Evolutionary conservation across 2,797 vertebrate species (phyloP), one percentile per base, ranked within the genome.

Genomic region (Eptatretus atami): DNA sequence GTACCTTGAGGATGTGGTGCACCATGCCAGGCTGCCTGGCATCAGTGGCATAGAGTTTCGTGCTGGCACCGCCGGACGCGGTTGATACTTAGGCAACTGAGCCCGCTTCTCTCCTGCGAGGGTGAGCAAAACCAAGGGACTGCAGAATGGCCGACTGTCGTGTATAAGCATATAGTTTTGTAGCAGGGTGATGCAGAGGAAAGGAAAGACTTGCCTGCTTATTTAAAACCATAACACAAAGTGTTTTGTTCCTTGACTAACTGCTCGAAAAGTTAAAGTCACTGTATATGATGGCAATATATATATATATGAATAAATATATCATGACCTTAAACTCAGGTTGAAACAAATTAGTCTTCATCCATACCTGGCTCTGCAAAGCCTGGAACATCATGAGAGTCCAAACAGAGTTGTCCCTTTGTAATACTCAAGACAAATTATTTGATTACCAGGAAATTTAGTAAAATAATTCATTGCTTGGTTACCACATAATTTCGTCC

Each of bases 51-150:
- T 82, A 68, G 85, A 83, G 31, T 44, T 44, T 44, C 31, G 31
- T 44, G 31, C 4, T 44, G 31, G 31, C 31, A 44, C 31, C 31
- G 31, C 31, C 31, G 31, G 31, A 44, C 31, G 31, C 31, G 31
- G 31, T 68, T 95, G 84, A 67, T 98, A 98, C 65, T 88, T 85
- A 65, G 83, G 83, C 74, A 88, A 72, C 75, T 90, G 85, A n/a
- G 92, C 82, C 73, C 81, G 79, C 75, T 86, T 81, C 71, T 98
- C 92, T 98, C 92, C 92, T 98, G 74, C 68, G 69, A 54, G 63
- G 44, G 64, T 69, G 19, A 65, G 14, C 19, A 52, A 12, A 52
- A 64, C 70, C 52, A 69, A 15, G 70, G 53, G 72, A 68, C 24
- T 52, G 52, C 53, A 63, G 54, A 44, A 52, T 31, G 52, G 14